Conservation (phyloP, 2,888 invertebrate genomes). For the Cryptops parisi region DNA sequence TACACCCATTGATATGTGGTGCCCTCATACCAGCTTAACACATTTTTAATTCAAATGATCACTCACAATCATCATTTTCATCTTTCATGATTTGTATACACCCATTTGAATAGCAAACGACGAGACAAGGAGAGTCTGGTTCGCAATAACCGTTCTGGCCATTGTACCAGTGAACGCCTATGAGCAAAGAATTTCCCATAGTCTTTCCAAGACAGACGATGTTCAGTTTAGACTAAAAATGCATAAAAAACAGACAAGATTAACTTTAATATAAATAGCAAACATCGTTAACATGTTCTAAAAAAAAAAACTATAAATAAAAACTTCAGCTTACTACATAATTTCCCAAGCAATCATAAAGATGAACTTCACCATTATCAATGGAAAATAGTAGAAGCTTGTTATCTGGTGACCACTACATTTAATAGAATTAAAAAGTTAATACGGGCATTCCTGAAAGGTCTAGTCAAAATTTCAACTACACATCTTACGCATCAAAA, state of each 20-base stretch:
- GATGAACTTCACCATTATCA: constrained; percentile 77
- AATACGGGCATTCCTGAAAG: background rate
- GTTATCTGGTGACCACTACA: constrained; percentile 85
- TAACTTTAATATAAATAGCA: no score
- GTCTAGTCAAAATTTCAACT: no score
- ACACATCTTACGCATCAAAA: no score
- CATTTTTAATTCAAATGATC: constrained; percentile 18
- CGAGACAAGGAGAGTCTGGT: constrained; percentile 53
- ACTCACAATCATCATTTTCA: constrained; percentile 65
- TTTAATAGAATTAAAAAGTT: constrained; percentile 12
- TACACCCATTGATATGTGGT: no score
- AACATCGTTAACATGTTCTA: background rate
- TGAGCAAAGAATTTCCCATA: constrained; percentile 37
- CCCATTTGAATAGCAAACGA: constrained; percentile 77
- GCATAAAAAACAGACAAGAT: no score
- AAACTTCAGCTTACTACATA: constrained; percentile 36
- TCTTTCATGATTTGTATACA: constrained; percentile 74
- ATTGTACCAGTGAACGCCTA: constrained; percentile 75
- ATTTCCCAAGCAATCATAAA: constrained; percentile 83
- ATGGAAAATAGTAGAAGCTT: constrained; percentile 77
- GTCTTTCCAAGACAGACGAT: constrained; percentile 43
- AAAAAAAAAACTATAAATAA: background rate
- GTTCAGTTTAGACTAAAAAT: constrained; percentile 52
- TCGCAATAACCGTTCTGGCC: constrained; percentile 56
- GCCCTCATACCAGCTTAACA: no score